phyloP scores from a whole-genome alignment of 2,888 invertebrate species.

The Noctua comes region DNA sequence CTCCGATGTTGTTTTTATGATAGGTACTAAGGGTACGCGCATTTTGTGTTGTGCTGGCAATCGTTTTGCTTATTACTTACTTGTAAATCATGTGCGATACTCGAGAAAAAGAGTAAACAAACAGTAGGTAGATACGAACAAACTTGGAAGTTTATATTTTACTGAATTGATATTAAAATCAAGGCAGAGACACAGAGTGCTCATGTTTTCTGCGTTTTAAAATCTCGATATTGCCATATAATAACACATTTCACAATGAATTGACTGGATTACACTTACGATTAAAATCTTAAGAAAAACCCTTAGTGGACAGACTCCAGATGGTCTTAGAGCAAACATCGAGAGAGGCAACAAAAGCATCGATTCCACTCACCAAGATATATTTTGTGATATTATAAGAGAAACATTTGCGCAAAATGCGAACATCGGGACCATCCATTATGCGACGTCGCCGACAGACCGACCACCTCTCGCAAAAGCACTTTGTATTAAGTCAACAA shows the following conservation, averaged over 20 bases:
- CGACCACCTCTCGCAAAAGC: conserved; percentile 85
- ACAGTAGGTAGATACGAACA: not conserved
- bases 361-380: conserved; percentile 68
- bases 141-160: not conserved
- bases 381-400: conserved; percentile 80
- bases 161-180: conserved; percentile 5
- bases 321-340: conserved; percentile 60
- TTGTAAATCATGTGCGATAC: conserved; percentile 28
- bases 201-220: not conserved
- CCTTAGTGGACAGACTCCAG: conserved; percentile 16
- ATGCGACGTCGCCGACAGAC: conserved; percentile 81
- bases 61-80: conserved; percentile 47
- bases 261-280: conserved; percentile 29
- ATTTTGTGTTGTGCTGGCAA: conserved; percentile 39
- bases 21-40: conserved; percentile 31
- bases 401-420: conserved; percentile 83
- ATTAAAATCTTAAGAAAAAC: conserved; percentile 50
- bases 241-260: not conserved
- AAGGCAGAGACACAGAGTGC: too few relatives aligned
- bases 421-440: conserved; percentile 81
- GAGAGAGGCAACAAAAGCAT: conserved; percentile 67
- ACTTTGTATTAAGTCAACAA: conserved; percentile 89
- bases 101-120: conserved; percentile 7
- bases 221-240: not conserved
- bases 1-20: conserved; percentile 57